phyloP scores from a whole-genome alignment of 2,113 vertebrate species.

The Orycteropus afer region DNA sequence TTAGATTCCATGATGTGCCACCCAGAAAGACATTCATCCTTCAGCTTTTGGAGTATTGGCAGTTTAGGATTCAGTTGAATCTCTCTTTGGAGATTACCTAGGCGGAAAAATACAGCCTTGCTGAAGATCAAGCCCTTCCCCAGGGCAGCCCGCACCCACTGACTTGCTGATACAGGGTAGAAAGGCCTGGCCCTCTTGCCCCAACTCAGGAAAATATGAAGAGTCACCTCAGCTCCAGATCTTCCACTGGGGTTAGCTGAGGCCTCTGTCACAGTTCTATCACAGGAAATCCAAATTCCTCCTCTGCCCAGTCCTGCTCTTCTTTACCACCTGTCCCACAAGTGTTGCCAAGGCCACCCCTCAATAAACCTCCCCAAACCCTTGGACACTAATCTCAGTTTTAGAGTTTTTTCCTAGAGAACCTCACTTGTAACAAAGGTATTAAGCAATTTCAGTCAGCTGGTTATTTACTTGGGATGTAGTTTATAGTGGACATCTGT shows the following conservation, averaged over 20 bases:
- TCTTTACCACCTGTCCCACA: too few species aligned
- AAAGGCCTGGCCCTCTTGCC: not conserved
- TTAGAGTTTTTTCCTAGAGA: not conserved
- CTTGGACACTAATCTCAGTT: not conserved
- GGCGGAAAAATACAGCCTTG: not conserved
- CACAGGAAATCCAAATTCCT: not conserved
- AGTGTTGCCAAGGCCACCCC: not conserved
- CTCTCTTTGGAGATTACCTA: not conserved
- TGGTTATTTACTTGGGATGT: not conserved
- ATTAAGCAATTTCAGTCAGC: not conserved
- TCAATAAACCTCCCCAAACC: not conserved
- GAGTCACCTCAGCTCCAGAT: not conserved
- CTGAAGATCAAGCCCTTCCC: not conserved
- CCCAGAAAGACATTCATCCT: not conserved
- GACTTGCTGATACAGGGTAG: not conserved
- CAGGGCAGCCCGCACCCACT: not conserved
- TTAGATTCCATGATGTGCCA: fast-evolving
- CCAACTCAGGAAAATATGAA: not conserved
- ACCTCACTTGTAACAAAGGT: not conserved
- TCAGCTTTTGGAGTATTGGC: not conserved
- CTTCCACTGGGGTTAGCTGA: not conserved
- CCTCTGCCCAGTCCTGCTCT: not conserved
- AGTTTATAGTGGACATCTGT: not conserved
- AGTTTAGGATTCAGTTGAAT: not conserved
- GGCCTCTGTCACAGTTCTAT: not conserved